Conservation (phyloP, 2,888 invertebrate genomes). For the Arrhopalites spinosus region DNA sequence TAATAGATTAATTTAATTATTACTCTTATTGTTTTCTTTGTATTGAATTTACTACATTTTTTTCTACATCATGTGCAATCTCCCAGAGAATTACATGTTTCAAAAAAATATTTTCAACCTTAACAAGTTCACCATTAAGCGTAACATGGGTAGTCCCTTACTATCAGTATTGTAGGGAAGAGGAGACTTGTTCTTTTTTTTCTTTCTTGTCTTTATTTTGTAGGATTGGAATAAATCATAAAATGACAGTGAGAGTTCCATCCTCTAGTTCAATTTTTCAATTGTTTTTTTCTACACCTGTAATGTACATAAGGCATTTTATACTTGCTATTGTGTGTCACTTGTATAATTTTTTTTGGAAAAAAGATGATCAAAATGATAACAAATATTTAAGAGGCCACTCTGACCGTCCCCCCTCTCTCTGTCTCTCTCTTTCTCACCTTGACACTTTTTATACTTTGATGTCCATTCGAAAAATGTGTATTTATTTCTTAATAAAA, state of each 20-base stretch:
- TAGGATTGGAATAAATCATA: background rate
- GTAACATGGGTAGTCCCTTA: no score
- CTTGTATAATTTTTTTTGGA: background rate
- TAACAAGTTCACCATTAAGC: background rate
- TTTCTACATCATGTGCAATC: background rate
- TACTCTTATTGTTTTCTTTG: background rate
- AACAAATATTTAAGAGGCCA: background rate
- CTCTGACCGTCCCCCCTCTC: background rate
- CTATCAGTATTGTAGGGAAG: no score
- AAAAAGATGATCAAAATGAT: background rate
- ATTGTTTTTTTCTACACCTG: background rate
- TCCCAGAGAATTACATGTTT: background rate
- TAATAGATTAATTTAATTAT: conserved; percentile 22
- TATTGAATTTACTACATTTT: conserved; percentile 5
- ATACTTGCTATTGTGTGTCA: no score
- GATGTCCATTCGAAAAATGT: no score
- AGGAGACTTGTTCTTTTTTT: no score
- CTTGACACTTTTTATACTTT: conserved; percentile 14
- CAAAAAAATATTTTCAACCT: background rate
- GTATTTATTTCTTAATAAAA: no score
- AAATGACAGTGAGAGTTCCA: background rate
- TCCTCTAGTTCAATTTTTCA: background rate
- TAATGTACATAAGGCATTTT: no score
- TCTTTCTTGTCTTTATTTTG: background rate
- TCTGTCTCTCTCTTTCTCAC: background rate